A percentile compares a stretch with the other conserved stretches of the same genome.
Conservation (phyloP, 2,113 vertebrate species). For the Donacobius atricapilla region DNA sequence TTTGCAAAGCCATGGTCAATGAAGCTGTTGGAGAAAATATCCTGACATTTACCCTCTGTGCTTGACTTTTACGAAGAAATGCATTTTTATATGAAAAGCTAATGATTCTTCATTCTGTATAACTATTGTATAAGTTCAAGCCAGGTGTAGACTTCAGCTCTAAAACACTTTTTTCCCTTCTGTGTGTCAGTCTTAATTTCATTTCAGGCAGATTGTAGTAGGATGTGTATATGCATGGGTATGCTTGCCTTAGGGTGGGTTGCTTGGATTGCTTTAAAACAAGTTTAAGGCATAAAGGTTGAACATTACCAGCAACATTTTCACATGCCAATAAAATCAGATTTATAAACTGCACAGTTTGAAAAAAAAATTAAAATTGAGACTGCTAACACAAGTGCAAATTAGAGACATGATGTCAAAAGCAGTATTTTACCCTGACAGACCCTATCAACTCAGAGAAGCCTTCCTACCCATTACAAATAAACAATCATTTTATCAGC, state of each 20-base stretch:
- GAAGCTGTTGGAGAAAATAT: background rate
- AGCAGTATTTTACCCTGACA: background rate
- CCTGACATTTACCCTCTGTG: background rate
- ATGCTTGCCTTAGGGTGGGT: background rate
- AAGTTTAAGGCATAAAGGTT: background rate
- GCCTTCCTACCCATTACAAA: background rate
- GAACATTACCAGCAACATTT: background rate
- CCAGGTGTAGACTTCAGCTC: background rate
- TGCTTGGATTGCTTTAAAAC: background rate
- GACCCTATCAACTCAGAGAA: background rate
- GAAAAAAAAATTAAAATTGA: background rate
- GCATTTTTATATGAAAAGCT: background rate
- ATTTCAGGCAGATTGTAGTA: background rate
- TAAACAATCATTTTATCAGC: background rate
- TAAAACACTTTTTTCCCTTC: background rate
- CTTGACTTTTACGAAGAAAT: constrained; percentile 9
- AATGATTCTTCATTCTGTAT: background rate
- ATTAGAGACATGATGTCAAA: background rate
- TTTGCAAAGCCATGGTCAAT: background rate
- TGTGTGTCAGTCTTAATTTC: background rate
- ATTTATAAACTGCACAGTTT: background rate
- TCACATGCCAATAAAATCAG: background rate
- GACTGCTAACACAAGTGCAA: background rate
- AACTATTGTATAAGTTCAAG: background rate
- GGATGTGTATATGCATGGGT: background rate